These are phyloP conservation scores for Eledone cirrhosa DNA, from an alignment of 2,888 invertebrate species.

Conservation along the genomic window DNA sequence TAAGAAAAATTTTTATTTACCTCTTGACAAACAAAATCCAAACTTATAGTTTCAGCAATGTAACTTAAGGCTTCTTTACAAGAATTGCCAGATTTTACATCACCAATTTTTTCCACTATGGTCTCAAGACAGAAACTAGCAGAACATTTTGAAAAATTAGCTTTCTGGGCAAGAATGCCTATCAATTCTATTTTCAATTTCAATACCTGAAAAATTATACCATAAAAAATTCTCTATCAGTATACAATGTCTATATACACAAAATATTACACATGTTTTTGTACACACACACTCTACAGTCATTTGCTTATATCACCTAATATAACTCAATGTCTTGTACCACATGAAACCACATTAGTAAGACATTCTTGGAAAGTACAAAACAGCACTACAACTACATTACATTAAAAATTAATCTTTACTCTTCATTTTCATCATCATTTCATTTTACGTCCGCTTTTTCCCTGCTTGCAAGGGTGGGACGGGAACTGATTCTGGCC, in stretches of 20 bases:
- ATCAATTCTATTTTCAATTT: conserved; percentile 84
- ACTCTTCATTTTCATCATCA: too few species aligned
- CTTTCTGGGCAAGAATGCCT: conserved; percentile 79
- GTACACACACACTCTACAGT: too few species aligned
- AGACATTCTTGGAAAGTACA: too few species aligned
- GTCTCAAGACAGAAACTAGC: conserved; percentile 82
- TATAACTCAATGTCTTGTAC: too few species aligned
- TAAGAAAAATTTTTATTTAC: conserved; percentile 38
- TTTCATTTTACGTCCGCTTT: too few species aligned
- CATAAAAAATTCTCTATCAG: neutral
- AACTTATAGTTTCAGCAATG: conserved; percentile 80
- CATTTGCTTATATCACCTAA: too few species aligned
- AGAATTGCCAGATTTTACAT: conserved; percentile 78
- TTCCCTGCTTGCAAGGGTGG: too few species aligned
- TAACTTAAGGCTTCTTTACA: conserved; percentile 78
- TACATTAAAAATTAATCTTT: too few species aligned
- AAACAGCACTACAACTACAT: too few species aligned
- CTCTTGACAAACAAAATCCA: conserved; percentile 79
- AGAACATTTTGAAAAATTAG: conserved; percentile 72
- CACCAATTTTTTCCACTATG: conserved; percentile 84
- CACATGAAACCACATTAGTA: too few species aligned
- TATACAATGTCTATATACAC: neutral
- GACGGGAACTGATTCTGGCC: too few species aligned
- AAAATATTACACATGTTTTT: too few species aligned
- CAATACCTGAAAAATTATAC: conserved; percentile 71